These are phyloP conservation scores for Pungitius pungitius DNA, from an alignment of 2,113 vertebrate species.

Conservation along the genomic window DNA sequence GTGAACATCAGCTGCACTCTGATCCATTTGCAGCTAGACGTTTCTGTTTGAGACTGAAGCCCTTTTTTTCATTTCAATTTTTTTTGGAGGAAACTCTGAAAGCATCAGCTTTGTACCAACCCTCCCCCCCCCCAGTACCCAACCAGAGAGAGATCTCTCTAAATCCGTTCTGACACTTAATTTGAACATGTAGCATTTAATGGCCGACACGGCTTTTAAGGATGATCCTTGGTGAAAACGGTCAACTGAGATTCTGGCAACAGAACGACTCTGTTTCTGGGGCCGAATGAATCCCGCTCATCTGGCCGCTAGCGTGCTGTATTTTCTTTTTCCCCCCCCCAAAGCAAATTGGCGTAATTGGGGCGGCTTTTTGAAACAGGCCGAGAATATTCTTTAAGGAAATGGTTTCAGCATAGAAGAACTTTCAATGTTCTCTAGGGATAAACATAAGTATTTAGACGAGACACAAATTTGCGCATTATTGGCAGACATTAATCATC, in stretches of 20 bases:
- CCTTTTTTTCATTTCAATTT: neutral
- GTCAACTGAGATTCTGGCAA: conserved; percentile 14
- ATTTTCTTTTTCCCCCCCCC: neutral
- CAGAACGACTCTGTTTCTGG: conserved; percentile 34
- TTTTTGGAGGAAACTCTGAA: conserved; percentile 28
- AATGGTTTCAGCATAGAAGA: neutral
- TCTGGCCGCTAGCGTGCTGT: conserved; percentile 19
- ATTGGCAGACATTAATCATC: conserved; percentile 56
- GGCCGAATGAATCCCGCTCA: conserved; percentile 19
- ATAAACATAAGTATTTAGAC: conserved; percentile 16
- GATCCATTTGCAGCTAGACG: neutral
- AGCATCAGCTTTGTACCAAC: conserved; percentile 43
- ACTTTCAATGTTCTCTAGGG: conserved; percentile 14
- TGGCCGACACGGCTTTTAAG: conserved; percentile 28
- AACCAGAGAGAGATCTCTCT: conserved; percentile 43
- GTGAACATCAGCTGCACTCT: neutral
- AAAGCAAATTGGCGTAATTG: conserved; percentile 41
- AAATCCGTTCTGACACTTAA: conserved; percentile 54
- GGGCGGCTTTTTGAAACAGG: conserved; percentile 11
- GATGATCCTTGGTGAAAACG: conserved; percentile 52
- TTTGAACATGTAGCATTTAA: conserved; percentile 37
- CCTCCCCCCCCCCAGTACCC: conserved; percentile 9
- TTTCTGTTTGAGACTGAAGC: neutral
- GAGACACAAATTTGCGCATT: conserved; percentile 26
- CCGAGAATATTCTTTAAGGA: neutral